These are phyloP conservation scores for Listronotus oregonensis DNA, from an alignment of 1,140 invertebrate species.

Conservation along the genomic window DNA sequence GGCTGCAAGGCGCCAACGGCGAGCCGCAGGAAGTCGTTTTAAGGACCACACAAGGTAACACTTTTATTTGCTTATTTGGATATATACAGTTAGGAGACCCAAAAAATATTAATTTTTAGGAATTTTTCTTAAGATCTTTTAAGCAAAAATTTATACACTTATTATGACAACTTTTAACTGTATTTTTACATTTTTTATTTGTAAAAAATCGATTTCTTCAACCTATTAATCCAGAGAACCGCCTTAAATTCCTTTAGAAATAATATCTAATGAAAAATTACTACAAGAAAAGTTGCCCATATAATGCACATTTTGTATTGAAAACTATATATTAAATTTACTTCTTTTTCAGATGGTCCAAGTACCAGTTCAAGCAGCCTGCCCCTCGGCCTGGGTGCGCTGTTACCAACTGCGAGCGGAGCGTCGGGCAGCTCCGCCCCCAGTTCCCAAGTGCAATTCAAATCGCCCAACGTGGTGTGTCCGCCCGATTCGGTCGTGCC, in stretches of 20 bases:
- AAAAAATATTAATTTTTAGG: too few species aligned
- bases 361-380: constrained; percentile 15
- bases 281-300: too few species aligned
- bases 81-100: too few species aligned
- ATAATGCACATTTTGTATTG: constrained; percentile 5
- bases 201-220: too few species aligned
- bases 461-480: constrained; percentile 82
- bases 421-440: constrained; percentile 29
- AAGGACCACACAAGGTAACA: constrained; percentile 49
- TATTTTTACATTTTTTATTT: too few species aligned
- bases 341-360: constrained; percentile 41
- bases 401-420: constrained; percentile 32
- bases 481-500: constrained; percentile 72
- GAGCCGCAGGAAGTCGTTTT: constrained; percentile 78
- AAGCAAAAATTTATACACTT: too few species aligned
- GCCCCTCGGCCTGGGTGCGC: constrained; percentile 15
- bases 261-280: too few species aligned
- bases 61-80: too few species aligned
- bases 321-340: constrained; percentile 11
- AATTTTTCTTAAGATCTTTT: too few species aligned
- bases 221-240: too few species aligned
- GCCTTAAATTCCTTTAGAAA: too few species aligned
- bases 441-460: constrained; percentile 62
- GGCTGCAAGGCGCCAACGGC: constrained; percentile 73
- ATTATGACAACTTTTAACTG: too few species aligned